Evolutionary conservation across 1,140 invertebrate species (phyloP), one percentile per base, ranked within the genome.

Genomic region (Zaprionus camerounensis): DNA sequence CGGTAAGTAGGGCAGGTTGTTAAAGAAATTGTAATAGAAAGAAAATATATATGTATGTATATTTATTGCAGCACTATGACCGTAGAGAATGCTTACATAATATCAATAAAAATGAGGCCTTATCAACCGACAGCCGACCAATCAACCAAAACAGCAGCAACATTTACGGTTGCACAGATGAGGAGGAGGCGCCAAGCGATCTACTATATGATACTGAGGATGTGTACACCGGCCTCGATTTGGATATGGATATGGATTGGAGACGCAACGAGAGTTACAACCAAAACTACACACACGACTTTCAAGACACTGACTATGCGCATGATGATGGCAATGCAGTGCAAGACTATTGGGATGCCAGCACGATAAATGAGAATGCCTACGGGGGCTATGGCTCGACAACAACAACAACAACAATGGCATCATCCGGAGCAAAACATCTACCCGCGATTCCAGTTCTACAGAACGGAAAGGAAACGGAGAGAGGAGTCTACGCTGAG

Each of bases 61-160:
- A 13, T 38, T 2, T 15, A 38, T 59, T 38, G 1, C 13, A 59
- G 13, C 20, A 24, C 12, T 24, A 44, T 24, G 13, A 44, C 36
- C 12, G 5, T 26, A 41, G 15, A 31, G 55, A 36, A 58, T 36
- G 94, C 72, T 91, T 85, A 68, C 93, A 93, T 68, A 93, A 93
- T 75, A 26, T 62, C n/a, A 92, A 93, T 59, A 94, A 95, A 90
- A 96, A 96, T 79, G 97, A 98, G 93, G 97, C 97, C 77, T 94
- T 99, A 71, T 98, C 96, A 92, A 98, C 98, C 13, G 98, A 98
- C 93, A 98, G 97, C 93, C 94, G 97, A 93, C 97, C 97, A 79
- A 94, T 95, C 83, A 76, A 69, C 20, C 46, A 51, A 20, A 51
- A 20, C 15, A 80, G 36, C 41, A 94, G 94, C 78, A 94, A 94